A percentile compares a stretch with the other conserved stretches of the same genome.
Conservation (phyloP, 1,140 invertebrate species). For the Matsumurasca onukii region DNA sequence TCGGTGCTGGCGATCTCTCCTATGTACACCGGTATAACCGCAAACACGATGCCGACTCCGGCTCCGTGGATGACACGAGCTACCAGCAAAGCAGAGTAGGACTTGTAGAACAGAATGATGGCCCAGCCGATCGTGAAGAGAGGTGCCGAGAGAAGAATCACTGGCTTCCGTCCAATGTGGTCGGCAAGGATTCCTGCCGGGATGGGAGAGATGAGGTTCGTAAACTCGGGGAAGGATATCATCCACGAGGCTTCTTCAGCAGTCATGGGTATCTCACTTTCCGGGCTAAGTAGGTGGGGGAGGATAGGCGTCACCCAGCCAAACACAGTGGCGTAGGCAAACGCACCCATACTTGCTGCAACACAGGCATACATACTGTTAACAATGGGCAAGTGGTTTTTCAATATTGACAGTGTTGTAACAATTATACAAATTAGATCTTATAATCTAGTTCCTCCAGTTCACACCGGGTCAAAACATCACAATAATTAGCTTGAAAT, state of each 20-base stretch:
- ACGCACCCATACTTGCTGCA: slow-evolving; percentile 47
- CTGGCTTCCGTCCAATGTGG: slow-evolving; percentile 68
- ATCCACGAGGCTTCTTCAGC: slow-evolving; percentile 51
- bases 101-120: slow-evolving; percentile 50
- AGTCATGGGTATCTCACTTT: slow-evolving; percentile 55
- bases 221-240: slow-evolving; percentile 33
- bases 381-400: background rate
- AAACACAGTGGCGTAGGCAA: slow-evolving; percentile 47
- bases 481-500: background rate
- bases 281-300: slow-evolving; percentile 49
- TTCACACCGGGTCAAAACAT: background rate
- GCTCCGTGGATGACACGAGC: slow-evolving; percentile 54
- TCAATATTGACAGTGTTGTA: background rate
- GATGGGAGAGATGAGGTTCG: slow-evolving; percentile 40
- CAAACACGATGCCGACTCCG: slow-evolving; percentile 57
- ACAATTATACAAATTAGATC: background rate
- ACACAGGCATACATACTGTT: no score
- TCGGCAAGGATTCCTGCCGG: slow-evolving; percentile 59
- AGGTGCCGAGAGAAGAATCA: slow-evolving; percentile 64
- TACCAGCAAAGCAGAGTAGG: slow-evolving; percentile 25
- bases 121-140: slow-evolving; percentile 51
- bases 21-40: slow-evolving; percentile 56
- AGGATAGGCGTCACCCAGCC: slow-evolving; percentile 63
- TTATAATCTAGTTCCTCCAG: background rate
- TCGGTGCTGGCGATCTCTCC: slow-evolving; percentile 67